phyloP scores from a whole-genome alignment of 2,113 vertebrate species.

The Ranitomeya imitator region DNA sequence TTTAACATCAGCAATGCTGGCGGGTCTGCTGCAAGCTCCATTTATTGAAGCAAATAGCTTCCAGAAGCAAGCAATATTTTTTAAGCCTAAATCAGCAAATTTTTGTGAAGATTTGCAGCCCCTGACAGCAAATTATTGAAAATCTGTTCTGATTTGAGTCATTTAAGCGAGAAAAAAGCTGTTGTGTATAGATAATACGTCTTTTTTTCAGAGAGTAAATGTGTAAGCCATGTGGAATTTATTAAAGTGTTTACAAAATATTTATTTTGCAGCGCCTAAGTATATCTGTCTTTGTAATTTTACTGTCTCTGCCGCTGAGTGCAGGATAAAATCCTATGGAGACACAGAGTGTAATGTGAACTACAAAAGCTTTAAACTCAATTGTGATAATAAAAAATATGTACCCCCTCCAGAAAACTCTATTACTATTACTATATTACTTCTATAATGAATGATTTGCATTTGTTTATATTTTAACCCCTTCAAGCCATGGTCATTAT shows the following conservation, averaged over 20 bases:
- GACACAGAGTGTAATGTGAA: background rate
- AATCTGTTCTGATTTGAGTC: slow-evolving; percentile 28
- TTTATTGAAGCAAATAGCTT: slow-evolving; percentile 55
- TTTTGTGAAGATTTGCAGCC: slow-evolving; percentile 38
- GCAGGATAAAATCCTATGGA: background rate
- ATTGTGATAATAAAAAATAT: background rate
- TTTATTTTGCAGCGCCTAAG: slow-evolving; percentile 35
- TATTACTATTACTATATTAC: no score
- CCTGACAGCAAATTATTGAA: slow-evolving; percentile 49
- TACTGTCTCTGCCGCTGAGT: slow-evolving; percentile 1
- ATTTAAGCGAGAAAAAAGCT: slow-evolving; percentile 5
- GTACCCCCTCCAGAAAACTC: background rate
- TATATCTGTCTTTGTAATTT: slow-evolving; percentile 44
- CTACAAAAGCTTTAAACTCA: background rate
- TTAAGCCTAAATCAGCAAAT: slow-evolving; percentile 49
- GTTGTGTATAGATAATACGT: slow-evolving; percentile 24
- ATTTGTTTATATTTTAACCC: background rate
- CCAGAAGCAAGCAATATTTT: slow-evolving; percentile 42
- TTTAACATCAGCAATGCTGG: slow-evolving; percentile 45
- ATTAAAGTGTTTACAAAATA: slow-evolving; percentile 37
- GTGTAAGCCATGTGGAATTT: slow-evolving; percentile 16
- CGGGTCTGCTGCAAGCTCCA: slow-evolving; percentile 28
- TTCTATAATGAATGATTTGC: background rate
- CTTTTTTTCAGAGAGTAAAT: slow-evolving; percentile 23
- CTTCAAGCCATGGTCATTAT: no score